Conservation (phyloP, 1,140 invertebrate genomes). For the Drosophila persimilis region DNA sequence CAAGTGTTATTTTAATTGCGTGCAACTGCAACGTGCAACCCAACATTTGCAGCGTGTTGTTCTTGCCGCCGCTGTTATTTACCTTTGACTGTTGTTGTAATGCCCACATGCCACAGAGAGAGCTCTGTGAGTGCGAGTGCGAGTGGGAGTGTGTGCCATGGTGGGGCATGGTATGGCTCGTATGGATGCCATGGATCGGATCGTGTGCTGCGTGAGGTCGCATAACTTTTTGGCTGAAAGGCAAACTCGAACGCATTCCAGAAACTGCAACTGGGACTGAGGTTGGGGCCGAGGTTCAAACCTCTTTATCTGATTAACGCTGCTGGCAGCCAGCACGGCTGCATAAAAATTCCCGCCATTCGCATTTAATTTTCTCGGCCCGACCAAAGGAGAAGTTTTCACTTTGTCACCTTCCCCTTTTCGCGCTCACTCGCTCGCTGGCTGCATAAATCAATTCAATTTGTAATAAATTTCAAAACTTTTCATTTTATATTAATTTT, state of each 20-base stretch:
- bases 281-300: slow-evolving; percentile 17
- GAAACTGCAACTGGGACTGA: slow-evolving; percentile 1
- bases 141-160: neutral
- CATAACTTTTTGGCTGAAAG: slow-evolving; percentile 46
- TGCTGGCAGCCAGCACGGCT: neutral
- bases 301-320: slow-evolving; percentile 76
- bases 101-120: slow-evolving; percentile 6
- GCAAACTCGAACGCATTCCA: slow-evolving; percentile 17
- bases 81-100: slow-evolving; percentile 42
- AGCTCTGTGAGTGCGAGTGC: neutral
- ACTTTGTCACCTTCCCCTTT: slow-evolving; percentile 69
- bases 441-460: slow-evolving; percentile 80
- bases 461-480: slow-evolving; percentile 81
- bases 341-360: slow-evolving; percentile 42
- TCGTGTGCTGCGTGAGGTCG: slow-evolving; percentile 46
- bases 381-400: slow-evolving; percentile 54
- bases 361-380: slow-evolving; percentile 66
- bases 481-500: slow-evolving; percentile 82
- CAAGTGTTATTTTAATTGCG: slow-evolving; percentile 80
- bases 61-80: slow-evolving; percentile 51
- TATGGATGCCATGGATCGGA: slow-evolving; percentile 4
- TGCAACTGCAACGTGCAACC: slow-evolving; percentile 55
- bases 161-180: slow-evolving; percentile 1
- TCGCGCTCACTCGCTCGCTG: slow-evolving; percentile 5
- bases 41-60: slow-evolving; percentile 41